Conservation (phyloP, 2,113 vertebrate genomes). For the Hippocampus comes region DNA sequence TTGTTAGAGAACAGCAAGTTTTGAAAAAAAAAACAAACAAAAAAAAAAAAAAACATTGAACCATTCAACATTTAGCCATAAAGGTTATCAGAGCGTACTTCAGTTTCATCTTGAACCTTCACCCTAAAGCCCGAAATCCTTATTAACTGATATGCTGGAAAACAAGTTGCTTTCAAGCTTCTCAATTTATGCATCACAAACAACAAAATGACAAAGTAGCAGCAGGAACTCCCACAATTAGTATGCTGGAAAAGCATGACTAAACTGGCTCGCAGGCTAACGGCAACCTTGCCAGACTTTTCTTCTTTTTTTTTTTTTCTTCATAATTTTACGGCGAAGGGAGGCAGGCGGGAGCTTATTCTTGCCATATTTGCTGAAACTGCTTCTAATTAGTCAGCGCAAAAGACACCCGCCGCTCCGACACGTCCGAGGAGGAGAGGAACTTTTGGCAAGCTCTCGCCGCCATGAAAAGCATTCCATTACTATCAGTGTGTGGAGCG, state of each 20-base stretch:
- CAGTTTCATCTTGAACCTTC: too few species aligned
- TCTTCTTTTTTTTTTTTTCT: neutral
- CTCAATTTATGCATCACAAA: neutral
- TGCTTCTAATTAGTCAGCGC: constrained; percentile 56
- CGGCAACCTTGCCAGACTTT: constrained; percentile 17
- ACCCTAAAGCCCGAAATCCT: neutral
- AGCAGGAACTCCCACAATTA: neutral
- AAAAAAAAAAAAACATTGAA: too few species aligned
- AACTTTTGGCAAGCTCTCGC: constrained; percentile 33
- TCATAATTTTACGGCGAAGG: constrained; percentile 19
- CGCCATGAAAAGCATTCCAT: constrained; percentile 40
- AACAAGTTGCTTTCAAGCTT: neutral
- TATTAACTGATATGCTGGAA: neutral
- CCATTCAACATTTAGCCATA: too few species aligned
- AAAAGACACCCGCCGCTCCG: constrained; percentile 42
- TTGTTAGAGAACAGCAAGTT: too few species aligned
- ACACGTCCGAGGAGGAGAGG: constrained; percentile 31
- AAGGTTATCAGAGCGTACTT: too few species aligned
- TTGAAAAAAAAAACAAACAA: too few species aligned
- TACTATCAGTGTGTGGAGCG: constrained; percentile 18
- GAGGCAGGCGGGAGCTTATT: constrained; percentile 24
- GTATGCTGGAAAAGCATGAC: constrained; percentile 17
- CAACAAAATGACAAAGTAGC: neutral
- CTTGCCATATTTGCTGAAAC: constrained; percentile 33
- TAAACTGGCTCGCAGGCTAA: constrained; percentile 18